phyloP scores from a whole-genome alignment of 1,140 invertebrate genomes.

The Aethina tumida region DNA sequence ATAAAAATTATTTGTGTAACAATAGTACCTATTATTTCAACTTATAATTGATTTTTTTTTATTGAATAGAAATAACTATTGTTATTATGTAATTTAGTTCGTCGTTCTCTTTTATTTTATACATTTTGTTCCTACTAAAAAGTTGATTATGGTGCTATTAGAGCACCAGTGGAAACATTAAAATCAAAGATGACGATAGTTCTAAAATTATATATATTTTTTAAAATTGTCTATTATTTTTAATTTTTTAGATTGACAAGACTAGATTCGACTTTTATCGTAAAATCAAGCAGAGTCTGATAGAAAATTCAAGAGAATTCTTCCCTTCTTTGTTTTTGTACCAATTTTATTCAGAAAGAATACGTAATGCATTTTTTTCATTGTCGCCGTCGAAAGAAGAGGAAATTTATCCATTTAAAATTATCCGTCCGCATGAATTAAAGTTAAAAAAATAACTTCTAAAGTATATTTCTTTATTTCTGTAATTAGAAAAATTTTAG shows the following conservation, averaged over 20 bases:
- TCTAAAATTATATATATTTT: not conserved
- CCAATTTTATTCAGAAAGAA: too few relatives aligned
- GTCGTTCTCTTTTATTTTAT: too few relatives aligned
- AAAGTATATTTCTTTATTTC: too few relatives aligned
- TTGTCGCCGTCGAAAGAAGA: too few relatives aligned
- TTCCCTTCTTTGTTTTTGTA: conserved; percentile 26
- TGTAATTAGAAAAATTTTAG: too few relatives aligned
- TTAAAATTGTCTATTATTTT: not conserved
- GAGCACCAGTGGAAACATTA: not conserved
- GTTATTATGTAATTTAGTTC: not conserved
- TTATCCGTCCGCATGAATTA: too few relatives aligned
- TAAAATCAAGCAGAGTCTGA: conserved; percentile 17
- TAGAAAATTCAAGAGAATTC: conserved; percentile 26
- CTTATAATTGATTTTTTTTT: conserved; percentile 4
- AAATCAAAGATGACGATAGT: not conserved
- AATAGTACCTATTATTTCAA: conserved; percentile 11
- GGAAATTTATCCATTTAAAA: too few relatives aligned
- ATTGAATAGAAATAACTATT: conserved; percentile 1
- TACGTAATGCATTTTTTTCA: too few relatives aligned
- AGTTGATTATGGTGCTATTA: too few relatives aligned
- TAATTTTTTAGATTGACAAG: conserved; percentile 4
- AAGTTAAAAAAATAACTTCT: too few relatives aligned
- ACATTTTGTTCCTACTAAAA: too few relatives aligned
- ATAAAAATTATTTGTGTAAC: too few relatives aligned
- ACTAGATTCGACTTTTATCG: conserved; percentile 8